Evolutionary conservation across 2,113 vertebrate genomes (phyloP), one percentile per base, ranked within the genome.

Genomic region (Aspiorhynchus laticeps): DNA sequence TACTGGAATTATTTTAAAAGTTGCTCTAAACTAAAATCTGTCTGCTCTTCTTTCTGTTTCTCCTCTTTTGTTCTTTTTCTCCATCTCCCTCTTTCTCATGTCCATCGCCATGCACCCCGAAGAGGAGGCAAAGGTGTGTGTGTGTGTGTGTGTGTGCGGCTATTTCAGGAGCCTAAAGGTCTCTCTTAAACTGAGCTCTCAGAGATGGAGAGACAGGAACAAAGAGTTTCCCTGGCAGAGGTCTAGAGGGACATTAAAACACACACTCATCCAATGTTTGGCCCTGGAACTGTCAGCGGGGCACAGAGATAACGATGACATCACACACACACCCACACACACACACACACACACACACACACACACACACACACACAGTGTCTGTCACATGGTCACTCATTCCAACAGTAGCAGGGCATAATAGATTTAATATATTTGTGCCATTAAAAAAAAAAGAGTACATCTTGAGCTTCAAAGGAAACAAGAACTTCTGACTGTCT

Each of bases 71-170:
- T 43, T 43, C n/a, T 46, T 38, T 81, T 19, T 43, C 3, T 38
- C 11, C 31, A 9, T 51, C 31, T 36, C 31, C 26, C 19, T 61
- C 14, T n/a, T 26, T 19, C 24, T 46, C 59, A 9, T 65, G 24
- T 63, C 33, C 33, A n/a, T 61, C 21, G 19, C 33, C 24, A 61
- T 36, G 1, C 31, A 80, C 2, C 53, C 53, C 4, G 10, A 80
- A 87, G 91, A 80, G 51, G 26, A 79, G 87, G 86, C 36, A 79
- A 63, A 78, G 84, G 86, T 77, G 85, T 73, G 71, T 77, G 51
- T 53, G 17, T 53, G 48, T 17, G 48, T 51, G 80, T 78, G 33
- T 80, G 63, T 65, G 48, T 36, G 28, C 51, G 51, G n/a, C 33
- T 63, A 88, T 91, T 31, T 51, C 38, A 65, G n/a, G 46, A 12